These are phyloP conservation scores for Ormyrus nitidulus DNA, from an alignment of 2,888 invertebrate species.

Conservation along the genomic window DNA sequence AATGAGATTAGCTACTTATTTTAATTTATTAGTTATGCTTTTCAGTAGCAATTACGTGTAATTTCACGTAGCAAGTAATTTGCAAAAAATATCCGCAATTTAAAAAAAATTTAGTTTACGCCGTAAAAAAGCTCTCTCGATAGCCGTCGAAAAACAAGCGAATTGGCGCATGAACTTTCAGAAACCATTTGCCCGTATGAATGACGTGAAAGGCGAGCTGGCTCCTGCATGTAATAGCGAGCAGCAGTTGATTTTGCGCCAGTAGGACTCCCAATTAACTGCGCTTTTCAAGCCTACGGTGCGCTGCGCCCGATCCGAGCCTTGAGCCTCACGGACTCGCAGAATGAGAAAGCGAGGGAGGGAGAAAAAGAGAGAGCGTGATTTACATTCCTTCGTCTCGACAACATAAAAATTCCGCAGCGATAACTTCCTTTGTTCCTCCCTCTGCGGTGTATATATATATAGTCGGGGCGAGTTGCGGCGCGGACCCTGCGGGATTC, in stretches of 20 bases:
- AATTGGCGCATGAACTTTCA: too few relatives aligned
- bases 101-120: too few relatives aligned
- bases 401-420: constrained; percentile 73
- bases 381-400: constrained; percentile 74
- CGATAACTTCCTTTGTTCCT: constrained; percentile 74
- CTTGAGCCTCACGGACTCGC: background rate
- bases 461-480: constrained; percentile 28
- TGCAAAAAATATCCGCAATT: too few relatives aligned
- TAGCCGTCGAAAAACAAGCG: too few relatives aligned
- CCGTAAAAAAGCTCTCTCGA: too few relatives aligned
- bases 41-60: too few relatives aligned
- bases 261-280: constrained; percentile 27
- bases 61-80: too few relatives aligned
- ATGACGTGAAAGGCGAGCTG: background rate
- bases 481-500: constrained; percentile 79
- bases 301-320: background rate
- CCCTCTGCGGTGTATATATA: constrained; percentile 70
- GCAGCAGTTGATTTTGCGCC: constrained; percentile 9
- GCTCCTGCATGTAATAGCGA: background rate
- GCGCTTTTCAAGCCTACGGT: constrained; percentile 17
- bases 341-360: constrained; percentile 3
- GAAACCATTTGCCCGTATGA: background rate
- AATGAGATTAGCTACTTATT: too few relatives aligned
- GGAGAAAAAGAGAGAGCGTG: constrained; percentile 60
- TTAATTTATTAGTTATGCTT: too few relatives aligned